Conservation (phyloP, 1,140 invertebrate species). For the Panonychus citri region DNA sequence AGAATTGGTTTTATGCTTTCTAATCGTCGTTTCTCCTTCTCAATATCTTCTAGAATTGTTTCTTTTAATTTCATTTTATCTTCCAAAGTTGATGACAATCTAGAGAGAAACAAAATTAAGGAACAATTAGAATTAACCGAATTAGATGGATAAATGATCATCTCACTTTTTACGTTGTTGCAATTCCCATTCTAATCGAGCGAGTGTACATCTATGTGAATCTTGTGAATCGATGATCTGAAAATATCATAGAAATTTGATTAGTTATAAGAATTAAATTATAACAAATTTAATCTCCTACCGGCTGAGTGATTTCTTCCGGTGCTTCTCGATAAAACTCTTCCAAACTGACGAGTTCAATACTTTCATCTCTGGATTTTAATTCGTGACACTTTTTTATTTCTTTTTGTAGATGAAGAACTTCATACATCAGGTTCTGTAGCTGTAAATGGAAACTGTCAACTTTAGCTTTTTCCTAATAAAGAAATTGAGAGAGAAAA, state of each 20-base stretch:
- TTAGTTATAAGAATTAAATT: constrained; percentile 16
- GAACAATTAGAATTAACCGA: neutral
- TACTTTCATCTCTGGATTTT: constrained; percentile 76
- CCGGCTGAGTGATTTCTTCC: constrained; percentile 37
- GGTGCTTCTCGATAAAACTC: constrained; percentile 67
- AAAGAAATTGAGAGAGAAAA: constrained; percentile 4
- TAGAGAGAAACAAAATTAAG: neutral
- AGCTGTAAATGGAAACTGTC: constrained; percentile 69
- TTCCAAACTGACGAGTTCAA: constrained; percentile 57
- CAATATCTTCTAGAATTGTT: neutral
- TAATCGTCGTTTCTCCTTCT: neutral
- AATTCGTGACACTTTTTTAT: constrained; percentile 79
- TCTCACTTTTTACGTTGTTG: constrained; percentile 48
- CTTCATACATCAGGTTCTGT: constrained; percentile 86
- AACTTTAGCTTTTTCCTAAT: constrained; percentile 51
- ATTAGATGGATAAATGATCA: neutral
- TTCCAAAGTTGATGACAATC: neutral
- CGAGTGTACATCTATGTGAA: constrained; percentile 53
- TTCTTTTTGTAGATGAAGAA: constrained; percentile 74
- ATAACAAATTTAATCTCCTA: constrained; percentile 22
- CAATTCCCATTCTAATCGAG: constrained; percentile 71
- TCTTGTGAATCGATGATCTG: constrained; percentile 39
- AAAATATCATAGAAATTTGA: constrained; percentile 5
- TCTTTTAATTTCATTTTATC: neutral
- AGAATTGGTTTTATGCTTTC: neutral